Conservation (phyloP, 37 sponge, comb jelly and placozoan species). For the Dysidea cf. avara region DNA sequence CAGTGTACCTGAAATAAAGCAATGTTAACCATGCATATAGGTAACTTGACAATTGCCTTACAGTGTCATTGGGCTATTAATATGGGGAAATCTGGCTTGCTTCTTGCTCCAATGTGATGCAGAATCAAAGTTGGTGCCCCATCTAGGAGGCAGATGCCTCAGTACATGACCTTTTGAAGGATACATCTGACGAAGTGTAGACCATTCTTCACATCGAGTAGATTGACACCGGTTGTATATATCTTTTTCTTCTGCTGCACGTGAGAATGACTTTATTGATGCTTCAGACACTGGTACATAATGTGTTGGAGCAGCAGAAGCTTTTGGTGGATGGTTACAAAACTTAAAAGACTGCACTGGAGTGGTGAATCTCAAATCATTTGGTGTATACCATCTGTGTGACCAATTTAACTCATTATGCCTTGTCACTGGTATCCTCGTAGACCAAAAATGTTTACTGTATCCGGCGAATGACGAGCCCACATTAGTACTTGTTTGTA, state of each 20-base stretch:
- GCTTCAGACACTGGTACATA: conserved; percentile 59
- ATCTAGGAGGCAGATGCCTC: conserved; percentile 57
- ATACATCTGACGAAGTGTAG: conserved; percentile 80
- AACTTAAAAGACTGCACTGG: conserved; percentile 64
- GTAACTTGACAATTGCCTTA: conserved; percentile 18
- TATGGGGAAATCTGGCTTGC: conserved; percentile 57
- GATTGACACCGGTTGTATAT: conserved; percentile 28
- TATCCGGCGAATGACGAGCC: conserved; percentile 38
- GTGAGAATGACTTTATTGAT: conserved; percentile 57
- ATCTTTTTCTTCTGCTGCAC: conserved; percentile 47
- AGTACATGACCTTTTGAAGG: conserved; percentile 71
- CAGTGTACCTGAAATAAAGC: conserved; percentile 55
- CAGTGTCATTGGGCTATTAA: conserved; percentile 85
- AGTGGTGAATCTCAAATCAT: conserved; percentile 47
- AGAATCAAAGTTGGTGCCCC: conserved; percentile 56
- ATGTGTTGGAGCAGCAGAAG: conserved; percentile 19
- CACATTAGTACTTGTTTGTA: too few species aligned
- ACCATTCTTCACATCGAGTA: conserved; percentile 81
- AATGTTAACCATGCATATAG: neutral
- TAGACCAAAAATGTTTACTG: conserved; percentile 56
- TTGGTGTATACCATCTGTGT: conserved; percentile 64
- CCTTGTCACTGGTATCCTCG: conserved; percentile 13
- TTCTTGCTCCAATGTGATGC: conserved; percentile 26
- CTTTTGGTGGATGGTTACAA: conserved; percentile 7
- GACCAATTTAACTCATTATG: conserved; percentile 64